Evolutionary conservation across 2,113 vertebrate genomes (phyloP).

Genomic region (Grus americana): DNA sequence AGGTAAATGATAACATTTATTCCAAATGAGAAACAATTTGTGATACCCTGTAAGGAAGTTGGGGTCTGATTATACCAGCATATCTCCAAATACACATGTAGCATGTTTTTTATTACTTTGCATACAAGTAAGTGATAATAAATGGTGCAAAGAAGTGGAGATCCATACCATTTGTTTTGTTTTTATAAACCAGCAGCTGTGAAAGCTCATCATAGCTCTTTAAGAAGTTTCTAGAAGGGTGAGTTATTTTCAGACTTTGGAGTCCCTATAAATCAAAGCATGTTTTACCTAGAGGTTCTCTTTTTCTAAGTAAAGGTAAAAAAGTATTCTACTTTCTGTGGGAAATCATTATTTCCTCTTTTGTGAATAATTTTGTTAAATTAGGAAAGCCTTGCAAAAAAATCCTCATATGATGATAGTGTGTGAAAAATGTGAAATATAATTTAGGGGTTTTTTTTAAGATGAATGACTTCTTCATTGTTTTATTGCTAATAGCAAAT

Average conservation of each 20-base stretch:
- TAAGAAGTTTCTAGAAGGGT: background rate
- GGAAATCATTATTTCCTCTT: constrained; percentile 35
- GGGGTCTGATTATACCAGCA: background rate
- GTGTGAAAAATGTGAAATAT: constrained; percentile 42
- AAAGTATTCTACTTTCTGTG: background rate
- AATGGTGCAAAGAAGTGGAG: background rate
- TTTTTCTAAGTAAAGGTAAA: background rate
- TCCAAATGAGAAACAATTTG: background rate
- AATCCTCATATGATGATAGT: background rate
- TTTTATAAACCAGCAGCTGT: constrained; percentile 2
- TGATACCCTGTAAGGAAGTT: background rate
- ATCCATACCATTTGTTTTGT: background rate
- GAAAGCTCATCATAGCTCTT: background rate
- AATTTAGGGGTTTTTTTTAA: background rate
- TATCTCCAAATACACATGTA: background rate
- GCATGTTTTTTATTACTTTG: constrained; percentile 9
- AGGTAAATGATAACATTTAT: background rate
- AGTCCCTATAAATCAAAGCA: background rate
- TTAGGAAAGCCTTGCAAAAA: constrained; percentile 5
- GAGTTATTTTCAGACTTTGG: background rate
- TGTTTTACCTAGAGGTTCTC: background rate
- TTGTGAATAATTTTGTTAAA: constrained; percentile 16
- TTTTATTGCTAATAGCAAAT: constrained; percentile 51
- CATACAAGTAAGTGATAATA: background rate
- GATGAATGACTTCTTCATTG: constrained; percentile 32